Conservation (phyloP, 2,888 invertebrate species). For the Pherbina coryleti region DNA sequence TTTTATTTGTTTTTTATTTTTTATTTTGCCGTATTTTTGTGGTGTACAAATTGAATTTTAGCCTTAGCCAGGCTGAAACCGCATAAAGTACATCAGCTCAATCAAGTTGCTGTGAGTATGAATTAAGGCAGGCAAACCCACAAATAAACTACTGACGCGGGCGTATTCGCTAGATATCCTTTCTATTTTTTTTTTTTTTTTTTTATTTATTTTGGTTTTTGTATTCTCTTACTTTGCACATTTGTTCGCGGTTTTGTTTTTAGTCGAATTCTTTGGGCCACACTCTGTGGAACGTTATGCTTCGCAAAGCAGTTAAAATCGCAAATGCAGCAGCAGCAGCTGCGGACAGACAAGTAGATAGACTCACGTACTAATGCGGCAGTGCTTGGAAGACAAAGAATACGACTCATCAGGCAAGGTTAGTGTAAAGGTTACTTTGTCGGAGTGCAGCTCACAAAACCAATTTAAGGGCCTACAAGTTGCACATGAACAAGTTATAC, state of each 20-base stretch:
- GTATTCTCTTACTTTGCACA: neutral
- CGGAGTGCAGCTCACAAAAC: neutral
- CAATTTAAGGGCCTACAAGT: slow-evolving; percentile 21
- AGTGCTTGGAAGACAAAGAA: neutral
- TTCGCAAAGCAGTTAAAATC: too few species aligned
- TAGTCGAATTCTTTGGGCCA: neutral
- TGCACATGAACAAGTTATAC: neutral
- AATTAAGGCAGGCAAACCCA: slow-evolving; percentile 14
- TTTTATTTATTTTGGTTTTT: neutral
- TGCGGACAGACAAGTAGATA: neutral
- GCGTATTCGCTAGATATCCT: neutral
- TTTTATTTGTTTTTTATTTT: slow-evolving; percentile 1
- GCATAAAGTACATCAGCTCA: slow-evolving; percentile 19
- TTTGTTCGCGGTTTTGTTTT: neutral
- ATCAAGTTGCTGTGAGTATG: neutral
- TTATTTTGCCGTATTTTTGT: neutral
- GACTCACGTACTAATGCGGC: neutral
- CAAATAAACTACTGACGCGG: slow-evolving; percentile 22
- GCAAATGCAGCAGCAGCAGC: neutral
- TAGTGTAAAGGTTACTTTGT: slow-evolving; percentile 1
- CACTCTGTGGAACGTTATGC: slow-evolving; percentile 1
- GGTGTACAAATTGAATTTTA: slow-evolving; percentile 31
- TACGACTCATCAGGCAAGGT: neutral
- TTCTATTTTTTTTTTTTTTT: neutral
- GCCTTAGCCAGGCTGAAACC: slow-evolving; percentile 8